Evolutionary conservation across 2,888 invertebrate genomes (phyloP), one percentile per base, ranked within the genome.

Genomic region (Ceramica pisi): DNA sequence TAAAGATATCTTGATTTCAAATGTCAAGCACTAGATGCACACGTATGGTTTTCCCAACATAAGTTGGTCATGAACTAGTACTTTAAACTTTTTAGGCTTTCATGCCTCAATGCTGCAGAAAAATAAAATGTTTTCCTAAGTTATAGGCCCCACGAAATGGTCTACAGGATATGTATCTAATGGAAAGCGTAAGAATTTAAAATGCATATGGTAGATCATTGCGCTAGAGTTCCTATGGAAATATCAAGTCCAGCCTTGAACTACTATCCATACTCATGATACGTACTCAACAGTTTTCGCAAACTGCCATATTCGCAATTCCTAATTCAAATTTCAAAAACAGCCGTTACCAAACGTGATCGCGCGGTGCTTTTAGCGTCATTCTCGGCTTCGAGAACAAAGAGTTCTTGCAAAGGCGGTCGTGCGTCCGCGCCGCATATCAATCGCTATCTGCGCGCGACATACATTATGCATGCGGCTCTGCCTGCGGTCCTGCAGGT

Each of bases 401-500:
- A 78, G 80, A 71, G 31, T 65, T 80, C 76, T 70, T 60, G 68
- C 76, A 62, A 63, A 81, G 66, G 59, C 48, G 50, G 61, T 64
- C 73, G 74, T 68, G 71, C 60, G 68, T 51, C 65, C 53, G 77
- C 66, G 46, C 60, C 51, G 82, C 80, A 85, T 86, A 77, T 80
- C 81, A 85, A 84, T 75, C 66, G 71, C 59, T 35, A 75, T 82
- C 44, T 63, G 21, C 38, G 59, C 71, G 69, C 70, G 57, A 57
- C 61, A 75, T 84, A 63, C 68, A 86, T 85, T 67, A 85, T 84
- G 78, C 67, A 86, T 80, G 56, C 60, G 62, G 21, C 53, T 26
- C 73, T 68, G 56, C 63, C 35, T 31, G 60, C 59, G 14, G n/a
- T 21, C 19, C 3, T 41, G 3, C 55, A 26, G 35, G 57, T 65